Evolutionary conservation across 2,888 invertebrate genomes (phyloP).

Genomic region (Epinotia ramella): DNA sequence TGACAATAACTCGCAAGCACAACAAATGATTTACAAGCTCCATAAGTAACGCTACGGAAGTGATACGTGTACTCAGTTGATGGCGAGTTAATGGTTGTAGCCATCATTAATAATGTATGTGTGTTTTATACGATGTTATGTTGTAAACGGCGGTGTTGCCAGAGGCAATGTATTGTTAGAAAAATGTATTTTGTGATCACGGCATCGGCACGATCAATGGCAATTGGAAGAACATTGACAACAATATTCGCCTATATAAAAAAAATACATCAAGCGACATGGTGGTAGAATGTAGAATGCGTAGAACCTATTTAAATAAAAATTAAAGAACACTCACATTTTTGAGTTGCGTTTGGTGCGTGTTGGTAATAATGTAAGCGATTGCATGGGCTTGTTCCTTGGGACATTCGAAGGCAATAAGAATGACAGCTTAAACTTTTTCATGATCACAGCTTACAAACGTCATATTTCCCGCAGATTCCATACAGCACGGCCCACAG

Average conservation of each 20-base stretch:
- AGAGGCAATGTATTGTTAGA: conserved; percentile 16
- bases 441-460: conserved; percentile 7
- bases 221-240: not conserved
- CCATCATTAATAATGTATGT: conserved; percentile 35
- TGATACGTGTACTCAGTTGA: conserved; percentile 35
- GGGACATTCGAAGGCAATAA: not conserved
- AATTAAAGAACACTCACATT: not conserved
- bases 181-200: conserved; percentile 8
- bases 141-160: conserved; percentile 7
- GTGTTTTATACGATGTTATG: conserved; percentile 32
- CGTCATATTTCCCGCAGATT: conserved; percentile 35
- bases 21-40: conserved; percentile 40
- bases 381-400: no score
- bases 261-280: no score
- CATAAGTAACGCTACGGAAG: conserved; percentile 40
- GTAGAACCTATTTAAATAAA: no score
- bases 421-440: not conserved
- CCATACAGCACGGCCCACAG: conserved; percentile 55
- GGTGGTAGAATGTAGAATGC: no score
- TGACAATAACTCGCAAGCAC: conserved; percentile 37
- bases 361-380: not conserved
- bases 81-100: conserved; percentile 34
- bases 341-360: not conserved
- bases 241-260: not conserved
- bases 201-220: not conserved